Evolutionary conservation across 2,797 vertebrate species (phyloP).

Genomic region (Ispidina lecontei): DNA sequence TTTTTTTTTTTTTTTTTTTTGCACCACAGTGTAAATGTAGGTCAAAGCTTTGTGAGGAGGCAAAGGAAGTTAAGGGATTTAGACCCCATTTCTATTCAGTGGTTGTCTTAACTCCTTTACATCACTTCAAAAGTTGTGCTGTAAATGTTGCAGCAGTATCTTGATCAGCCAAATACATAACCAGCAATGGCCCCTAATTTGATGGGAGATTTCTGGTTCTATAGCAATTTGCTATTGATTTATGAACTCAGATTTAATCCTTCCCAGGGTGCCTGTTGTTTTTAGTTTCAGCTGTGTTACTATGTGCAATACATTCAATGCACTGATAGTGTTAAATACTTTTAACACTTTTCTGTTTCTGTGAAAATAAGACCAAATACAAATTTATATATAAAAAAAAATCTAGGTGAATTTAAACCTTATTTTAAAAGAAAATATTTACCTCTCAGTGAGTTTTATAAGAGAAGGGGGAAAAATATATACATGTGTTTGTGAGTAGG

Average conservation of each 20-base stretch:
- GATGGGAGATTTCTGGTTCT: not conserved
- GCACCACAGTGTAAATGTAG: not conserved
- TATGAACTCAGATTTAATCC: not conserved
- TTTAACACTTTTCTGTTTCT: not conserved
- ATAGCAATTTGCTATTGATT: not conserved
- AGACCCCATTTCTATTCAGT: not conserved
- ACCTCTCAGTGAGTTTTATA: not conserved
- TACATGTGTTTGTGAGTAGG: not conserved
- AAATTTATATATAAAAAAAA: not conserved
- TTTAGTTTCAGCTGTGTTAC: not conserved
- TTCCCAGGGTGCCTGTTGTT: not conserved
- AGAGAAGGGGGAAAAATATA: rapidly evolving
- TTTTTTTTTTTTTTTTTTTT: not conserved
- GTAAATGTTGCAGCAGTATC: not conserved
- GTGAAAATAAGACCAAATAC: not conserved
- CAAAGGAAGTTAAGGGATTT: not conserved
- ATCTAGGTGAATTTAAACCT: not conserved
- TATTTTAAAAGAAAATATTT: not conserved
- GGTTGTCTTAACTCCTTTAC: not conserved
- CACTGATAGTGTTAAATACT: rapidly evolving
- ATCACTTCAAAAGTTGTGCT: not conserved
- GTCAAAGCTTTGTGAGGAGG: not conserved
- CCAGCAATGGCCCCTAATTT: not conserved
- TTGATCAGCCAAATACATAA: rapidly evolving
- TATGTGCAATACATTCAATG: not conserved